Base-by-base conservation (phyloP, 2,888 invertebrate genomes). In the Hirudinaria manillensis region DNA sequence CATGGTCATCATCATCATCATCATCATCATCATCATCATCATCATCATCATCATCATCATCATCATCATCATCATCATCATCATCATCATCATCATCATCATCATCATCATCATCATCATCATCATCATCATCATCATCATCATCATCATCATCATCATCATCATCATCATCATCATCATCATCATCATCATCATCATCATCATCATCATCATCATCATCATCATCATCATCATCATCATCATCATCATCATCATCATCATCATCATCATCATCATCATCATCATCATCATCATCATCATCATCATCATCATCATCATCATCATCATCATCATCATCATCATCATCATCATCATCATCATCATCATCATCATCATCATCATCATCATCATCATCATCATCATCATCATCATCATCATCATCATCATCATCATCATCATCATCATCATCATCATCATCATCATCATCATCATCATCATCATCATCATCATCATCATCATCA, bases 141-240 rank as follows among this genome's bases (percentile, higher is more conserved):
- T n/a, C 38, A 45, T 71, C 71, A 36, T 71, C 51, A 36, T 71
- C 71, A 71, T 71, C 71, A 71, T 71, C 71, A 71, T 71, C 51
- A 71, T 45, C 71, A 71, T 71, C 71, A 45, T 45, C 51, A 38
- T 24, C 71, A 71, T 45, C 71, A 71, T 45, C 71, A 71, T 19
- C 36, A 27, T 70, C 29, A 32, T 71, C 71, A 71, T 71, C 71
- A 71, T 45, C 71, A 71, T 71, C 71, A 71, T 71, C 71, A 36
- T 71, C 71, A 51, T 51, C 71, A 71, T 71, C 71, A 65, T 65
- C 66, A 29, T 65, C 66, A 29, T 29, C 66, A 65, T 65, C 66
- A 65, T 65, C 66, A 29, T 65, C 66, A 65, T 29, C 66, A 65
- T 65, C 66, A 65, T 65, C 66, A 29, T 65, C 66, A 65, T 29